Conservation (phyloP, 2,888 invertebrate species). For the Nemoura dubitans region DNA sequence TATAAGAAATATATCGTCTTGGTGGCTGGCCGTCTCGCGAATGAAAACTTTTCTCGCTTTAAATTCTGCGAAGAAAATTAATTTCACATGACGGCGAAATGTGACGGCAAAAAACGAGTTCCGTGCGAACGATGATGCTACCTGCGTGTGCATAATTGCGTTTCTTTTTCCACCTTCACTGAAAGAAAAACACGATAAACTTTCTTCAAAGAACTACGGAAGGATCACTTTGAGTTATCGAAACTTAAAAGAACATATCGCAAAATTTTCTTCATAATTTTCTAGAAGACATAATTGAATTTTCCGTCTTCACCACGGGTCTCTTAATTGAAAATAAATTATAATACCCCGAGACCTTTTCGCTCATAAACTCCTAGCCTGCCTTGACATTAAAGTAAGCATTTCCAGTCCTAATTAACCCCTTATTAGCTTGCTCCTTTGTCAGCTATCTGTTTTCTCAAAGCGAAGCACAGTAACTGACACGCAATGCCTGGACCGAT, state of each 20-base stretch:
- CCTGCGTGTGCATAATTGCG: not conserved
- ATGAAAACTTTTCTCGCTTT: not conserved
- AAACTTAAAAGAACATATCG: too few species aligned
- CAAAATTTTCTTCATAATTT: too few species aligned
- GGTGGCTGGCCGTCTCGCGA: not conserved
- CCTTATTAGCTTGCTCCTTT: slow-evolving; percentile 4
- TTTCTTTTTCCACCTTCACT: not conserved
- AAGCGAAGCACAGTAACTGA: not conserved
- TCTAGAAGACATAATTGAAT: not conserved
- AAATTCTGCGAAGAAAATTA: not conserved
- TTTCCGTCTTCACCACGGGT: not conserved
- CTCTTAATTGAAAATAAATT: not conserved
- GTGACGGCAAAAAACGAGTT: not conserved
- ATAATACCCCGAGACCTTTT: not conserved
- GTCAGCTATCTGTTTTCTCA: not conserved
- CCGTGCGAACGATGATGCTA: not conserved
- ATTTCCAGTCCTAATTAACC: slow-evolving; percentile 1
- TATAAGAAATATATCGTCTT: slow-evolving; percentile 12
- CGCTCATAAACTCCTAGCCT: not conserved
- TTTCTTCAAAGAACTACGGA: too few species aligned
- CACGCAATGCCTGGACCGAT: not conserved
- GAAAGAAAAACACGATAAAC: not conserved
- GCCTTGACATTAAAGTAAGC: not conserved
- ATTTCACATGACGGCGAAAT: not conserved
- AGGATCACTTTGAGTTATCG: too few species aligned